phyloP scores from a whole-genome alignment of 1,140 invertebrate species.

The Anoplophora glabripennis region DNA sequence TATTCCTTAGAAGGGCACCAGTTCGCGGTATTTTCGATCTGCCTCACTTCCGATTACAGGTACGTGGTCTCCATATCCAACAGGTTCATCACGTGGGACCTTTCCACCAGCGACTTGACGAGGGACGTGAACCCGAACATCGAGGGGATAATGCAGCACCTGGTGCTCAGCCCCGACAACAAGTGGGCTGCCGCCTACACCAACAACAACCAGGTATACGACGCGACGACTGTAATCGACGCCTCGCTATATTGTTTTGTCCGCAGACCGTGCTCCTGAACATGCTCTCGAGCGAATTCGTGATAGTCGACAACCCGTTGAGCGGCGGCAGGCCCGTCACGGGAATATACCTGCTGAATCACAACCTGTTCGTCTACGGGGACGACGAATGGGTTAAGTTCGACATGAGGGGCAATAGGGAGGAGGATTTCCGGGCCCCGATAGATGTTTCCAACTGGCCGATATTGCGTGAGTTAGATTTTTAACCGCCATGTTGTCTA shows the following conservation, averaged over 20 bases:
- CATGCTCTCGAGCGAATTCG: slow-evolving; percentile 87
- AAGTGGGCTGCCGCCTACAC: slow-evolving; percentile 94
- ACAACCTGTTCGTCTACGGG: slow-evolving; percentile 68
- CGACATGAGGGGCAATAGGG: slow-evolving; percentile 71
- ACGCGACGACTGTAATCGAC: too few species aligned
- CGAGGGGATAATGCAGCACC: slow-evolving; percentile 92
- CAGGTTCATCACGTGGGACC: slow-evolving; percentile 95
- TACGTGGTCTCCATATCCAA: slow-evolving; percentile 97
- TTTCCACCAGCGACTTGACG: slow-evolving; percentile 89
- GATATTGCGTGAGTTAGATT: slow-evolving; percentile 64
- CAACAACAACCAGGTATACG: slow-evolving; percentile 89
- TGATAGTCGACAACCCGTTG: slow-evolving; percentile 81
- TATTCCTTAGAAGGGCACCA: slow-evolving; percentile 97
- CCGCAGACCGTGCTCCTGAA: slow-evolving; percentile 78
- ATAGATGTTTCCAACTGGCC: slow-evolving; percentile 64
- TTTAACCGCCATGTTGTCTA: too few species aligned
- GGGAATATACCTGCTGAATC: slow-evolving; percentile 74
- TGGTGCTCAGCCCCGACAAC: slow-evolving; percentile 93
- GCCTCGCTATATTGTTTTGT: slow-evolving; percentile 8
- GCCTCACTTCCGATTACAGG: slow-evolving; percentile 85
- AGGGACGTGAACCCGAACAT: slow-evolving; percentile 89
- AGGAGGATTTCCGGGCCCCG: slow-evolving; percentile 58
- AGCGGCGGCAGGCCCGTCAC: slow-evolving; percentile 56
- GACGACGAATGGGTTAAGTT: slow-evolving; percentile 67
- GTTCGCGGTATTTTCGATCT: slow-evolving; percentile 95